A percentile compares a stretch with the other conserved stretches of the same genome.
Evolutionary conservation across 2,888 invertebrate species (phyloP).

Genomic region (Hanleya hanleyi): DNA sequence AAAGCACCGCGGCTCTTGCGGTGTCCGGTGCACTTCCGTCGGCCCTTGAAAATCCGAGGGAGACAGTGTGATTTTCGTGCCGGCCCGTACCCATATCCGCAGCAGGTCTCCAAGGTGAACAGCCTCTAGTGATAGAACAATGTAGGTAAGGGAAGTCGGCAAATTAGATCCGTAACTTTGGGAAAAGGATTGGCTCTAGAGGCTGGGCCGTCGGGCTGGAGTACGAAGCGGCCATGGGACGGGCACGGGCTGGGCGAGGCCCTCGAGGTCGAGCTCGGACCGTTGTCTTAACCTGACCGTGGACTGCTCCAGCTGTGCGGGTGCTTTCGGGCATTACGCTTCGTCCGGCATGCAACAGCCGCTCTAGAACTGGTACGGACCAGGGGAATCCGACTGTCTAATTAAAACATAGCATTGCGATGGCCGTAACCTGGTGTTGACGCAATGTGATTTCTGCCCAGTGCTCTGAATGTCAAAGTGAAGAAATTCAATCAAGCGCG

Average conservation of each 20-base stretch:
- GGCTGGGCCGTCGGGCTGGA: slow-evolving; percentile 78
- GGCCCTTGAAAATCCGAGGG: slow-evolving; percentile 44
- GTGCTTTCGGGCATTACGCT: slow-evolving; percentile 53
- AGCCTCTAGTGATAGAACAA: slow-evolving; percentile 82
- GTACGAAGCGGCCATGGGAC: slow-evolving; percentile 73
- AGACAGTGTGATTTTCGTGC: slow-evolving; percentile 72
- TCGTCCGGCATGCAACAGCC: slow-evolving; percentile 77
- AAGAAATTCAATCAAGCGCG: slow-evolving; percentile 80
- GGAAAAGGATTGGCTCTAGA: slow-evolving; percentile 85
- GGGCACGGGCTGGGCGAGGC: neutral
- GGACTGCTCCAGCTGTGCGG: slow-evolving; percentile 63
- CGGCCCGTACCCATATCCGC: slow-evolving; percentile 82
- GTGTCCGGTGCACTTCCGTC: neutral
- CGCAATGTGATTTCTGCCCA: slow-evolving; percentile 81
- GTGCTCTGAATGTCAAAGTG: slow-evolving; percentile 81
- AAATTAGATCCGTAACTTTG: slow-evolving; percentile 80
- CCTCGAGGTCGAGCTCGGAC: neutral
- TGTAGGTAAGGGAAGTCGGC: slow-evolving; percentile 78
- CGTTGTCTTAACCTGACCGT: slow-evolving; percentile 39
- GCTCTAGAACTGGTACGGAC: slow-evolving; percentile 80
- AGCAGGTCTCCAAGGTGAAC: slow-evolving; percentile 84
- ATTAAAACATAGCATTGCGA: slow-evolving; percentile 83
- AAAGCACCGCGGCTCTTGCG: neutral
- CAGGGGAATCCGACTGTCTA: slow-evolving; percentile 81
- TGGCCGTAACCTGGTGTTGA: slow-evolving; percentile 76